A percentile compares a stretch with the other conserved stretches of the same genome.
Conservation (phyloP, 1,140 invertebrate genomes). For the Psilanteris sp. region DNA sequence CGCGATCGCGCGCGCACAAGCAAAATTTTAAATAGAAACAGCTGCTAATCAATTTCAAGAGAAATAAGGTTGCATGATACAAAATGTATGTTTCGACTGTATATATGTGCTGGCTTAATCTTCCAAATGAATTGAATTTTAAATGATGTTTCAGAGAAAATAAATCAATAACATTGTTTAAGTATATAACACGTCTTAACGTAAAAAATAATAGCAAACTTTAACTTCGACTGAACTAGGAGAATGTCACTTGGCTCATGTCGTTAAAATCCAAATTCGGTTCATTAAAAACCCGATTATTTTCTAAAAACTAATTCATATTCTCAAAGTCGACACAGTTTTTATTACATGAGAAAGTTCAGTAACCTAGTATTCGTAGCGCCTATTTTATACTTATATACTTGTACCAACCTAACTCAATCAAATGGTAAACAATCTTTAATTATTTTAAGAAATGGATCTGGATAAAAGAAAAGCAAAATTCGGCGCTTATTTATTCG, state of each 20-base stretch:
- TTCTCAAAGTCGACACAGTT: constrained; percentile 11
- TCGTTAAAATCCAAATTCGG: too few relatives aligned
- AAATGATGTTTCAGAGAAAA: constrained; percentile 1
- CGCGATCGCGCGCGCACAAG: neutral
- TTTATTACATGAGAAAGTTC: constrained; percentile 12
- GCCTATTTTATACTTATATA: neutral
- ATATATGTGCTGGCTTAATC: constrained; percentile 14
- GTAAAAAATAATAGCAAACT: neutral
- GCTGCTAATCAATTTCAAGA: constrained; percentile 19
- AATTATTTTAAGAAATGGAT: too few relatives aligned
- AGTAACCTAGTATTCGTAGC: constrained; percentile 1
- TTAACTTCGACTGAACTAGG: too few relatives aligned
- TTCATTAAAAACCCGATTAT: constrained; percentile 2
- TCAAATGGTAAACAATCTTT: too few relatives aligned
- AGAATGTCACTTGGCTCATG: too few relatives aligned
- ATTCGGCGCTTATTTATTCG: too few relatives aligned
- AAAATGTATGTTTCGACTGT: constrained; percentile 36
- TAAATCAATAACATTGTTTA: constrained; percentile 5
- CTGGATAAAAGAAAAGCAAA: too few relatives aligned
- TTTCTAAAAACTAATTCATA: constrained; percentile 8
- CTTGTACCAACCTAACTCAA: too few relatives aligned
- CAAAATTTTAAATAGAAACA: constrained; percentile 12
- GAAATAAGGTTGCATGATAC: constrained; percentile 28
- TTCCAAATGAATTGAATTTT: constrained; percentile 18
- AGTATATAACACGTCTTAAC: neutral